Conservation (phyloP, 2,888 invertebrate genomes). For the Drosophila quinaria region DNA sequence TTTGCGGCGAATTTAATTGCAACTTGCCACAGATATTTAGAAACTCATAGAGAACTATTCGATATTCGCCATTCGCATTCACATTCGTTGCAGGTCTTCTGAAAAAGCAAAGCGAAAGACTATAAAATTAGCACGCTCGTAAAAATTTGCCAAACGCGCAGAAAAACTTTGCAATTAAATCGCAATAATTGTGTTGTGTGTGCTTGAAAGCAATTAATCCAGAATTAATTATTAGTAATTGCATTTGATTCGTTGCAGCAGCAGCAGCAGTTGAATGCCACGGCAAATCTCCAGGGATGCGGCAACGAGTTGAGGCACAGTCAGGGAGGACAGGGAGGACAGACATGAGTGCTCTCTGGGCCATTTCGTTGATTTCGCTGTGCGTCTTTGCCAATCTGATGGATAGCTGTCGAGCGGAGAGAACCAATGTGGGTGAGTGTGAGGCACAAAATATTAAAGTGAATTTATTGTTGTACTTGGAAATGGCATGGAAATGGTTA, state of each 20-base stretch:
- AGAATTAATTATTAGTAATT: constrained; percentile 33
- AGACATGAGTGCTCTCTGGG: constrained; percentile 13
- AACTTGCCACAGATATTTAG: neutral
- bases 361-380: constrained; percentile 38
- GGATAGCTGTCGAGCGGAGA: constrained; percentile 45
- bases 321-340: neutral
- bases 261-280: constrained; percentile 20
- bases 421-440: constrained; percentile 74
- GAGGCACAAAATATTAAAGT: constrained; percentile 1
- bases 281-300: constrained; percentile 2
- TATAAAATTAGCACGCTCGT: constrained; percentile 44
- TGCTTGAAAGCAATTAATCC: constrained; percentile 11
- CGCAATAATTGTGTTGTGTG: constrained; percentile 35
- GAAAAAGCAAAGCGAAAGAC: constrained; percentile 20
- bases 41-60: neutral
- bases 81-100: constrained; percentile 25
- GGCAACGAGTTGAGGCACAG: neutral
- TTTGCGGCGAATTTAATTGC: constrained; percentile 14
- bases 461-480: constrained; percentile 12
- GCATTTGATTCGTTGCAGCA: constrained; percentile 17
- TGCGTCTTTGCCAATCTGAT: constrained; percentile 34
- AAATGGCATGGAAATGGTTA: constrained; percentile 36
- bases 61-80: constrained; percentile 9
- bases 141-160: constrained; percentile 23
- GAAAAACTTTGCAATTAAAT: constrained; percentile 31